Percentiles rank a stretch among this genome's conserved stretches.
These are phyloP conservation scores for Bradynema listronoti DNA, from an alignment of 1,140 invertebrate genomes.

Conservation along the genomic window DNA sequence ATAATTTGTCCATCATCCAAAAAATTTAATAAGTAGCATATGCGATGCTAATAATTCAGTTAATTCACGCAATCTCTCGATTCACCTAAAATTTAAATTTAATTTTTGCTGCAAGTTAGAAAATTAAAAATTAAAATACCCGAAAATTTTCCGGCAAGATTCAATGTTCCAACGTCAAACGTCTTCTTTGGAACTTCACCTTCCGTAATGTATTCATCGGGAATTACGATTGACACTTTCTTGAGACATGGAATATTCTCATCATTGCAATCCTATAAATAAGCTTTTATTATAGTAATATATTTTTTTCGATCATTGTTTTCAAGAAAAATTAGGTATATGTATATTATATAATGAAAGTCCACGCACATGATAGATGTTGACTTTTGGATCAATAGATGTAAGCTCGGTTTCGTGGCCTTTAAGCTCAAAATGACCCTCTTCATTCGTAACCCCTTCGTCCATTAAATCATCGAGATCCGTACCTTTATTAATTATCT, in stretches of 20 bases:
- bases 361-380: conserved; percentile 30
- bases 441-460: conserved; percentile 42
- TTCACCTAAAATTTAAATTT: conserved; percentile 15
- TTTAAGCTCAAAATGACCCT: conserved; percentile 43
- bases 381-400: conserved; percentile 51
- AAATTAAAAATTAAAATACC: conserved; percentile 24
- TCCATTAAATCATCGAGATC: conserved; percentile 51
- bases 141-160: conserved; percentile 40
- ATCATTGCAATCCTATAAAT: conserved; percentile 46
- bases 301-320: too few species aligned
- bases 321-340: too few species aligned
- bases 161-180: conserved; percentile 45
- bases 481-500: conserved; percentile 8
- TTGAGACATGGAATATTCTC: conserved; percentile 31
- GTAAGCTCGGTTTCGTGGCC: conserved; percentile 51
- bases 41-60: conserved; percentile 4
- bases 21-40: not conserved
- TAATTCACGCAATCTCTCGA: conserved; percentile 50
- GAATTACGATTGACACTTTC: conserved; percentile 47
- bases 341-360: not conserved
- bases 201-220: conserved; percentile 42
- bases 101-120: not conserved
- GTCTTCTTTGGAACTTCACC: conserved; percentile 38
- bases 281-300: too few species aligned
- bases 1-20: not conserved